Percentiles rank a stretch among this genome's conserved stretches.
phyloP scores from a whole-genome alignment of 2,797 vertebrate genomes.

The Acridotheres tristis region DNA sequence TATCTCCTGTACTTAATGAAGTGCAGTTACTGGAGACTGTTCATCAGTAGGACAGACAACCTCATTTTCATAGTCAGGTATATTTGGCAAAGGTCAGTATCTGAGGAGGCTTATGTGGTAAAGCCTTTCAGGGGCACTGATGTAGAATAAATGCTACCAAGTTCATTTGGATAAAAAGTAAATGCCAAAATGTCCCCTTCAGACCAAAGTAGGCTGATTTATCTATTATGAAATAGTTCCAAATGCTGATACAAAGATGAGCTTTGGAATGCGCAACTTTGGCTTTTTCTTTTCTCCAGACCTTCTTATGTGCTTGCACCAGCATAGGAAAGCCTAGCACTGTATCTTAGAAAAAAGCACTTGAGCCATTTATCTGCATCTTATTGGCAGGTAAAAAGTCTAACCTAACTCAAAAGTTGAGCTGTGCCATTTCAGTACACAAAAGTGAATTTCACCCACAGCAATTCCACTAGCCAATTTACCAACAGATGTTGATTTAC shows the following conservation, averaged over 20 bases:
- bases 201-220: not conserved
- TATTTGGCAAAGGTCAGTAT: not conserved
- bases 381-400: not conserved
- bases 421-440: not conserved
- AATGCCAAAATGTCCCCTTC: not conserved
- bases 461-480: constrained; percentile 30
- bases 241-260: not conserved
- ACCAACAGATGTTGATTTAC: constrained; percentile 58
- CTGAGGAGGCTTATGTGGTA: not conserved
- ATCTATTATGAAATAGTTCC: not conserved
- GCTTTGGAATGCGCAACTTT: not conserved
- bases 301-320: not conserved
- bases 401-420: not conserved
- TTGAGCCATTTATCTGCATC: not conserved
- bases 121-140: not conserved
- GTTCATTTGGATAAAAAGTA: not conserved
- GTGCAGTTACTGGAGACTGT: not conserved
- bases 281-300: not conserved
- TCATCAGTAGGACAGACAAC: not conserved
- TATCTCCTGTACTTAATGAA: not conserved
- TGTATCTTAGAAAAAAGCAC: not conserved
- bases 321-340: not conserved
- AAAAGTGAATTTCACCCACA: not conserved
- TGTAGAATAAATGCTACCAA: not conserved
- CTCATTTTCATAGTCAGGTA: not conserved